Evolutionary conservation across 2,888 invertebrate species (phyloP), one percentile per base, ranked within the genome.

Genomic region (Ophion ellenae): DNA sequence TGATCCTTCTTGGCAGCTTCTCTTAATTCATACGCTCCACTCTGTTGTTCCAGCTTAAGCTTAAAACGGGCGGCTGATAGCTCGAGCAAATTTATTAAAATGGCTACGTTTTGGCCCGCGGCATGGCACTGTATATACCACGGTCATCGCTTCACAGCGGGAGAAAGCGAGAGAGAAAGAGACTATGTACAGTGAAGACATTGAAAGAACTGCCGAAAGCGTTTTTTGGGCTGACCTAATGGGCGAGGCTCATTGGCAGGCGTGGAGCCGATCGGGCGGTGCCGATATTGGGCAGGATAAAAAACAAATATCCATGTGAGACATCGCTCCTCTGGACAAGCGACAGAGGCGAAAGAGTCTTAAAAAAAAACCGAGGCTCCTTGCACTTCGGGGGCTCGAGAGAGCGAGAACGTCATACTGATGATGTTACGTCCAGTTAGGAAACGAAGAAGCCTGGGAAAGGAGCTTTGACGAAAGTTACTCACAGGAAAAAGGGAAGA

Each of bases 21-120:
- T 91, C 91, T 93, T 94, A 93, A 94, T 94, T 94, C 93, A 94
- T 93, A 92, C 91, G 87, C 88, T 88, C 80, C 69, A 85, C 88
- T 88, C 91, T 94, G 94, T 94, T 94, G 93, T 93, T 94, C 91
- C 92, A 94, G 92, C 93, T 93, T 93, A 93, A 87, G 86, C 86
- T 83, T 78, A 78, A 83, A 86, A 69, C 40, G 63, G 66, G 79
- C 28, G 91, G 88, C 89, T 89, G 90, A 87, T 79, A 75, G 82
- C 85, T 76, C 75, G 64, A 83, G 86, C 90, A 92, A 94, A 94
- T 93, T 94, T 94, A 94, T 93, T 92, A 92, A 93, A 93, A 92
- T 92, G 89, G 90, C 90, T 90, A 91, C 86, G 89, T 86, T 87
- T 84, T 86, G 74, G 81, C 83, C 73, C 59, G 36, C 57, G 83